Evolutionary conservation across 2,113 vertebrate species (phyloP).

Genomic region (Corydoras maculifer): DNA sequence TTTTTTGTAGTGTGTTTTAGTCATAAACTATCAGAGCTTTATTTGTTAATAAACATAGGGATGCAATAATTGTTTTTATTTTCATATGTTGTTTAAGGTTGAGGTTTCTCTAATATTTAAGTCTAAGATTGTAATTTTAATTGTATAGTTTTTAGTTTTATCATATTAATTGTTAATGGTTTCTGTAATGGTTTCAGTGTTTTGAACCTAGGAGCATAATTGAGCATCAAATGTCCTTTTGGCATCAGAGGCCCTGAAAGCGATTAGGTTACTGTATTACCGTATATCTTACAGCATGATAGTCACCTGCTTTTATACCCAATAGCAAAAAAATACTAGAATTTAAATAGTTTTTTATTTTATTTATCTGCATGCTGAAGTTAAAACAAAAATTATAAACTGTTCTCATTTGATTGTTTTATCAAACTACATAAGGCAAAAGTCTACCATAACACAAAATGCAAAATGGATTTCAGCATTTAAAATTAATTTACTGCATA

Average conservation of each 20-base stretch:
- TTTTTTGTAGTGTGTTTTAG: too few species aligned
- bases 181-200: conserved; percentile 7
- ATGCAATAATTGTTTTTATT: too few species aligned
- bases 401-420: not conserved
- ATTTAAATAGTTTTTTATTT: too few species aligned
- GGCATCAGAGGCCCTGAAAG: conserved; percentile 26
- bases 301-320: conserved; percentile 3
- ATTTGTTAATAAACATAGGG: too few species aligned
- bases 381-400: not conserved
- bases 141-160: not conserved
- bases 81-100: too few species aligned
- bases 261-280: conserved; percentile 64
- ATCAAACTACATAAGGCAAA: not conserved
- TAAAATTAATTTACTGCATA: not conserved
- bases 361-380: too few species aligned
- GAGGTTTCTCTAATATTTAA: too few species aligned
- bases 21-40: too few species aligned
- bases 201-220: conserved; percentile 31
- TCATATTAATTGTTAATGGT: not conserved
- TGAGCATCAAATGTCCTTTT: conserved; percentile 52
- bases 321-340: not conserved
- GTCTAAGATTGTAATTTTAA: not conserved
- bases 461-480: not conserved
- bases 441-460: too few species aligned
- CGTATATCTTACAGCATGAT: conserved; percentile 49